Base-by-base conservation (phyloP, 2,113 vertebrate species). In the Tachysurus vachellii region DNA sequence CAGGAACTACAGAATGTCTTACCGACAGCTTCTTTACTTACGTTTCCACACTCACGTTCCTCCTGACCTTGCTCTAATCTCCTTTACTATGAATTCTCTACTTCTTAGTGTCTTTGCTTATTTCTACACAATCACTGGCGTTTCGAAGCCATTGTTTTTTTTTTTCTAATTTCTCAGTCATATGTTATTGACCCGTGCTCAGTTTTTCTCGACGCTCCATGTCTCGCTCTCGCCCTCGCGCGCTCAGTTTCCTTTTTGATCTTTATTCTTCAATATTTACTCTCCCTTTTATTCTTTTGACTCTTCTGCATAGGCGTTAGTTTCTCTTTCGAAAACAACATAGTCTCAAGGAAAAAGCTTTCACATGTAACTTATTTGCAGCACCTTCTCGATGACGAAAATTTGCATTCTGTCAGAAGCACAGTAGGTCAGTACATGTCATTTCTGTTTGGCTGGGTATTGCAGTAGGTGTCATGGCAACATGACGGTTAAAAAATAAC, bases 381-480 rank as follows among this genome's bases (percentile, higher is more conserved):
- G 80, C 42, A 82, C 42, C 42, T 64, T 64, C 59, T 64, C 42
- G n/a, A 26, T 44, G 80, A 47, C 36, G 57, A 17, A 82, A 64
- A 50, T n/a, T 36, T 64, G 80, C 80, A 47, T 64, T 82, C 59
- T 82, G 59, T 26, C 80, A 64, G 59, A 82, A 82, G 80, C 42
- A 64, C 59, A 82, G 42, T 17, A 47, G 57, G 80, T 82, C 80
- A 82, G 80, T 64, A 16, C 6, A 13, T 66, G 80, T 64, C 59
- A 50, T 26, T 82, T 82, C 12, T 62, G 23, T 47, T 50, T 82
- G 36, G 80, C 36, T 64, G 80, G 80, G 26, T 28, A 47, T 82
- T 82, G 59, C 59, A 64, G 80, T 17, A 47, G 80, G 31, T 82
- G 54, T 82, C 80, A 82, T 82, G 80, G 80, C 61, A 82, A 47